Evolutionary conservation across 2,113 vertebrate genomes (phyloP), one percentile per base, ranked within the genome.

Genomic region (Copsychus sechellarum): DNA sequence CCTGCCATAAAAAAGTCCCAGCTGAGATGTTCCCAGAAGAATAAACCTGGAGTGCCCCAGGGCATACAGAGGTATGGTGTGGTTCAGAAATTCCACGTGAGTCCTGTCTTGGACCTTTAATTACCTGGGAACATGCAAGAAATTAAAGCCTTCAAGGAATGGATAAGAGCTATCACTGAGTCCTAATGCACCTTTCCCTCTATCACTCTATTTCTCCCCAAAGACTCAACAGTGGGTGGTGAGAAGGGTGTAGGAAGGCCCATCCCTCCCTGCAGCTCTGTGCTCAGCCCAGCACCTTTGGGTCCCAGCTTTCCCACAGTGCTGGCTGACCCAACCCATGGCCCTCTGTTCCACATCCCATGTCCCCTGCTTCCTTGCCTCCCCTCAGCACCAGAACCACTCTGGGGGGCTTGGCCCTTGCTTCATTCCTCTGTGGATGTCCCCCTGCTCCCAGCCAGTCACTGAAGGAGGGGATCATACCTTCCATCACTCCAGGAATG

Each of bases 401-500:
- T 33, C 31, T 34, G 31, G 14, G 61, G 16, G 50, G 26, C 36
- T 47, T 31, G 43, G 18, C 24, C 34, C 58, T 66, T 8, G 15
- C 47, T 2, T 1, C 3, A 23, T 42, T 20, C 26, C 34, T 15
- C 57, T 1, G 1, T 22, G 10, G 21, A 3, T 2, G 4, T 38
- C 21, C 14, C 31, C 23, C 47, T 40, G 69, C 56, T 65, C 26
- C 29, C 79, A 33, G 13, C 5, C 51, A 23, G 24, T 17, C 42
- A 21, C 28, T 29, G 66, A 56, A 74, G 45, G 69, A 58, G 15
- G 11, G 54, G 4, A 12, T 65, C 34, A 24, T 50, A 28, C 45
- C 14, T 34, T 57, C n/a, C 42, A 51, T 31, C 25, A 2, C 36
- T 57, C 33, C 47, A 40, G 71, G 47, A 64, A 25, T 0, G 5